These are phyloP conservation scores for Gastrophryne carolinensis DNA, from an alignment of 2,797 vertebrate genomes.

Conservation along the genomic window DNA sequence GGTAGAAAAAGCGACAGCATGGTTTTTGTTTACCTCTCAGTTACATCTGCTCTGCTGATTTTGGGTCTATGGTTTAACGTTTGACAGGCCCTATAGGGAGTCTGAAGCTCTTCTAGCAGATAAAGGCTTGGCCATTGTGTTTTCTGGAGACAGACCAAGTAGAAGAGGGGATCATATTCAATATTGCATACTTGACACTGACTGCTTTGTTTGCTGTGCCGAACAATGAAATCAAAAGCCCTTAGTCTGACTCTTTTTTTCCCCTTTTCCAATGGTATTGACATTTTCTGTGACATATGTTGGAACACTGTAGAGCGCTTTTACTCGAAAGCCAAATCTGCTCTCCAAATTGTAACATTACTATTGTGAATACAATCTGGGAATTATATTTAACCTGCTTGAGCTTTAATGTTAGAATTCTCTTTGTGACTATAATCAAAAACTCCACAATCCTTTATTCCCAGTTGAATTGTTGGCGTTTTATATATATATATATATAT, in stretches of 20 bases:
- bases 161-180: constrained; percentile 27
- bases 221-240: constrained; percentile 19
- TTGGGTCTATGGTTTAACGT: constrained; percentile 29
- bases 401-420: constrained; percentile 56
- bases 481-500: too few relatives aligned
- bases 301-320: constrained; percentile 49
- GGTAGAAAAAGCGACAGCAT: constrained; percentile 19
- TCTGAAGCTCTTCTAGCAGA: constrained; percentile 10
- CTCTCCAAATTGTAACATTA: constrained; percentile 54
- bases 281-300: constrained; percentile 48
- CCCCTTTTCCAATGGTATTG: constrained; percentile 28
- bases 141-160: constrained; percentile 19
- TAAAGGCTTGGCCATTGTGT: not conserved
- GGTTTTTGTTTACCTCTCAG: constrained; percentile 10
- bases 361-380: constrained; percentile 46
- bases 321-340: constrained; percentile 51
- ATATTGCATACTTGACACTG: constrained; percentile 8
- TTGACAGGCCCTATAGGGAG: constrained; percentile 19
- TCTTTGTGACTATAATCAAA: constrained; percentile 56
- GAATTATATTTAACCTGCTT: constrained; percentile 59
- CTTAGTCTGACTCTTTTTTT: constrained; percentile 34
- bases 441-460: constrained; percentile 51
- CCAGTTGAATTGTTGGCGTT: constrained; percentile 57
- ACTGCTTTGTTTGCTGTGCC: not conserved
- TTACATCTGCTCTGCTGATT: constrained; percentile 21